Evolutionary conservation across 2,113 vertebrate genomes (phyloP).

Genomic region (Ptyas mucosa): DNA sequence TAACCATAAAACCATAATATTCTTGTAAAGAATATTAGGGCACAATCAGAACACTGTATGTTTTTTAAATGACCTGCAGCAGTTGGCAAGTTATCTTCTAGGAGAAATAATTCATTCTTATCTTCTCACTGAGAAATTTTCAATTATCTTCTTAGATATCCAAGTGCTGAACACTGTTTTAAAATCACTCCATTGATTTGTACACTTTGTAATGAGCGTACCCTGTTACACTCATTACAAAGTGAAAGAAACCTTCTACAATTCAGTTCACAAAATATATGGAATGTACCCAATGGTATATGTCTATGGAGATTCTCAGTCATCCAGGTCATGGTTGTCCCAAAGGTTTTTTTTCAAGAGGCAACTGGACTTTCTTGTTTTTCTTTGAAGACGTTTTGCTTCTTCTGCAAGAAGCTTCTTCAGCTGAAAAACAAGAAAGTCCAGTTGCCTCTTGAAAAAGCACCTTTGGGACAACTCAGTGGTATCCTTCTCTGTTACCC

Average conservation of each 20-base stretch:
- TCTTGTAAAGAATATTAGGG: background rate
- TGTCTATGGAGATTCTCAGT: too few species aligned
- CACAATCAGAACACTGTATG: background rate
- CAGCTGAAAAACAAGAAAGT: too few species aligned
- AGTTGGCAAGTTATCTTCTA: background rate
- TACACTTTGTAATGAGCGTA: too few species aligned
- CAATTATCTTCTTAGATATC: background rate
- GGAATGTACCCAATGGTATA: background rate
- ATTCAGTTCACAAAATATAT: background rate
- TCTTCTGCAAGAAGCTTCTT: too few species aligned
- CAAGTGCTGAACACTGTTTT: background rate
- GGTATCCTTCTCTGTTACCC: background rate
- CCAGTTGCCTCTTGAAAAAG: too few species aligned
- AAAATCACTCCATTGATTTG: background rate
- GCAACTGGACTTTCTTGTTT: too few species aligned
- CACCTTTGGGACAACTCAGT: background rate
- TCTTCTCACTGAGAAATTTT: background rate
- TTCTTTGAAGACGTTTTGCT: too few species aligned
- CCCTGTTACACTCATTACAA: background rate
- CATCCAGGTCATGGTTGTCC: too few species aligned
- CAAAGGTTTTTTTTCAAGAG: too few species aligned
- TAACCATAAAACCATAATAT: background rate
- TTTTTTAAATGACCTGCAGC: background rate
- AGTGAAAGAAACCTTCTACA: background rate
- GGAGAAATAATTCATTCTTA: background rate